A percentile compares a stretch with the other conserved stretches of the same genome.
phyloP scores from a whole-genome alignment of 37 sponge, comb jelly and placozoan genomes.

The Dysidea cf. avara region DNA sequence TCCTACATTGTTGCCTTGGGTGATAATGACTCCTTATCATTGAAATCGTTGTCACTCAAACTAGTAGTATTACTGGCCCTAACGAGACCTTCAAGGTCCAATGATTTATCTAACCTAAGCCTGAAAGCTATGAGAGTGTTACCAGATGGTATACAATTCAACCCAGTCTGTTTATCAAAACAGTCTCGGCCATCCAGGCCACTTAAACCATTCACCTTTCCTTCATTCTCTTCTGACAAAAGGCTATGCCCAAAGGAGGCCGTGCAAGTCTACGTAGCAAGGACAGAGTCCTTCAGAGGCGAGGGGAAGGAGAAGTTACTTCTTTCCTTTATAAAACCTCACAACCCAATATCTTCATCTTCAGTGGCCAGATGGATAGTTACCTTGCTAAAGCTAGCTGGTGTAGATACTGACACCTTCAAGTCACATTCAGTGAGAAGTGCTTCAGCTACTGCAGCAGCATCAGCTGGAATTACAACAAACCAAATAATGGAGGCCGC shows the following conservation, averaged over 20 bases:
- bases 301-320: not conserved
- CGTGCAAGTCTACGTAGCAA: conserved; percentile 8
- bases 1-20: conserved; percentile 4
- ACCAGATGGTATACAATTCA: conserved; percentile 33
- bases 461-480: conserved; percentile 23
- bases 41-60: conserved; percentile 4
- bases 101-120: conserved; percentile 14
- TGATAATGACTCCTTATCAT: conserved; percentile 24
- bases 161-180: conserved; percentile 18
- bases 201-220: conserved; percentile 23
- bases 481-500: conserved; percentile 35
- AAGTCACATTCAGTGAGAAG: conserved; percentile 16
- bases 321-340: conserved; percentile 1
- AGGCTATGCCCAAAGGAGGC: conserved; percentile 26
- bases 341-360: conserved; percentile 3
- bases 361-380: conserved; percentile 19
- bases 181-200: conserved; percentile 2
- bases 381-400: not conserved
- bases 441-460: conserved; percentile 18
- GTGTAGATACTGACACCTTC: conserved; percentile 5
- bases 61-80: conserved; percentile 22
- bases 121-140: not conserved
- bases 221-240: conserved; percentile 6
- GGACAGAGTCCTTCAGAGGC: not conserved
- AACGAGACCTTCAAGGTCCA: conserved; percentile 36